These are phyloP conservation scores for Cheilinus undulatus DNA, from an alignment of 2,113 vertebrate genomes.

Conservation along the genomic window DNA sequence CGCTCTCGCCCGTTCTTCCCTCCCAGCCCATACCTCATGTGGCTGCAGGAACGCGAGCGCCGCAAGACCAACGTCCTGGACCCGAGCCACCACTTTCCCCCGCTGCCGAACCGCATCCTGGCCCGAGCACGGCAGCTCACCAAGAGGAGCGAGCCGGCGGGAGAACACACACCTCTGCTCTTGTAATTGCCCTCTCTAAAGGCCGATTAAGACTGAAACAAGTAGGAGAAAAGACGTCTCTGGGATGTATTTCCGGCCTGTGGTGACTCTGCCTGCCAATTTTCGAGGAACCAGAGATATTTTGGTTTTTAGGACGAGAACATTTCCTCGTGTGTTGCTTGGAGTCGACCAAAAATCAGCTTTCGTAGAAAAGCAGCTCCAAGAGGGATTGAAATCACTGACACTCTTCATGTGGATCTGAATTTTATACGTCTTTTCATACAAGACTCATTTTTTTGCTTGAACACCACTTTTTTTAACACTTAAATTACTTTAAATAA, in stretches of 20 bases:
- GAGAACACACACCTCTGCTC: slow-evolving; percentile 93
- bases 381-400: neutral
- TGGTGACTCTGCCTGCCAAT: neutral
- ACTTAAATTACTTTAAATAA: slow-evolving; percentile 21
- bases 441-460: neutral
- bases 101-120: slow-evolving; percentile 86
- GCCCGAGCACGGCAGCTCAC: slow-evolving; percentile 81
- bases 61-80: slow-evolving; percentile 95
- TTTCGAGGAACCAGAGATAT: neutral
- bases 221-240: no score
- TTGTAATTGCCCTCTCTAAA: slow-evolving; percentile 82
- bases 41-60: slow-evolving; percentile 90
- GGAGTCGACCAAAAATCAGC: neutral
- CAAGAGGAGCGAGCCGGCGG: slow-evolving; percentile 78
- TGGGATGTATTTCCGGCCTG: neutral
- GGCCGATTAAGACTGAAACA: neutral
- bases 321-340: neutral
- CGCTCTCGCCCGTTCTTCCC: slow-evolving; percentile 88
- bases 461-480: slow-evolving; percentile 41
- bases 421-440: neutral
- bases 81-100: slow-evolving; percentile 92
- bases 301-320: neutral
- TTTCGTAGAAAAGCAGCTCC: neutral
- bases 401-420: neutral
- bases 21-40: slow-evolving; percentile 91